A percentile compares a stretch with the other conserved stretches of the same genome.
phyloP scores from a whole-genome alignment of 2,888 invertebrate species.

The Heliconius hortense region DNA sequence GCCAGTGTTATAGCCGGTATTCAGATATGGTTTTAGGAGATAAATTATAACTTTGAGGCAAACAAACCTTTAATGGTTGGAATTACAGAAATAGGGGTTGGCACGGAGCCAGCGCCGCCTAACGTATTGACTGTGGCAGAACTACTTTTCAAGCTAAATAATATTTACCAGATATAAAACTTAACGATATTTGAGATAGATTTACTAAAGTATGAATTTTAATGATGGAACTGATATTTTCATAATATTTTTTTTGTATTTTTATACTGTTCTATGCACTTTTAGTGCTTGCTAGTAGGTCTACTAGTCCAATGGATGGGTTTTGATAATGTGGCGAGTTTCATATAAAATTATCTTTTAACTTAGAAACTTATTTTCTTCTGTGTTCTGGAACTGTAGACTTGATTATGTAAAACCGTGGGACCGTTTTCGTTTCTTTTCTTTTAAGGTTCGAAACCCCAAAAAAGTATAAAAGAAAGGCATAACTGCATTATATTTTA shows the following conservation, averaged over 20 bases:
- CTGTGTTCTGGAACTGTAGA: too few relatives aligned
- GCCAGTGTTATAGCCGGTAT: not conserved
- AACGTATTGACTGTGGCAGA: slow-evolving; percentile 26
- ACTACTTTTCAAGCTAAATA: slow-evolving; percentile 22
- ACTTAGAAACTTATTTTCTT: too few relatives aligned
- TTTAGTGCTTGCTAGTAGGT: not conserved
- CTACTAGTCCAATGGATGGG: too few relatives aligned
- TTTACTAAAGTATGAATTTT: slow-evolving; percentile 11
- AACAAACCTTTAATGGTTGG: slow-evolving; percentile 38
- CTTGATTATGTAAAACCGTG: too few relatives aligned
- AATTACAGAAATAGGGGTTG: slow-evolving; percentile 36
- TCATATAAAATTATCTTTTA: too few relatives aligned
- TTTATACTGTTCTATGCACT: not conserved
- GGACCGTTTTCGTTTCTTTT: too few relatives aligned
- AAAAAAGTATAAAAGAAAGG: too few relatives aligned
- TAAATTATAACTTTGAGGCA: slow-evolving; percentile 34
- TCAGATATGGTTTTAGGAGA: slow-evolving; percentile 16
- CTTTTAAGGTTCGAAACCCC: too few relatives aligned
- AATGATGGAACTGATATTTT: slow-evolving; percentile 1
- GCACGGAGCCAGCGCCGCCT: slow-evolving; percentile 31
- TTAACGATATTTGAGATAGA: slow-evolving; percentile 12
- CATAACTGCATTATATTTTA: too few relatives aligned
- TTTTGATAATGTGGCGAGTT: too few relatives aligned
- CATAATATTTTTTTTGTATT: not conserved
- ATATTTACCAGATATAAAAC: slow-evolving; percentile 16